A percentile compares a stretch with the other conserved stretches of the same genome.
phyloP scores from a whole-genome alignment of 2,113 vertebrate species.

The Empidonax traillii region DNA sequence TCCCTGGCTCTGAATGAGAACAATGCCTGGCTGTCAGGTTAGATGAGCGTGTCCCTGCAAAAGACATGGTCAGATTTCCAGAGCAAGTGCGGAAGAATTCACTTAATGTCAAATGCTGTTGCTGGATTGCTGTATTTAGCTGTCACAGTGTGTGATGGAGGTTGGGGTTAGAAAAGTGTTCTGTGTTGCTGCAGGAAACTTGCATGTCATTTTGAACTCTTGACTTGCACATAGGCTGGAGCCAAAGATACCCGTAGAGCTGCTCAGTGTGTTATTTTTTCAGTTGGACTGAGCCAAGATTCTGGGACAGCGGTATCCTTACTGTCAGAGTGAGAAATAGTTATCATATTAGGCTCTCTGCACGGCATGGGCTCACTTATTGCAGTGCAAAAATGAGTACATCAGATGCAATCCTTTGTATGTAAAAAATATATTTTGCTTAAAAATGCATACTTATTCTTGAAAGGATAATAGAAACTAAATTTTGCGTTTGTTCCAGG shows the following conservation, averaged over 20 bases:
- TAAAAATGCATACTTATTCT: not conserved
- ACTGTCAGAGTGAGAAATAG: constrained; percentile 55
- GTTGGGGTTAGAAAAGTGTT: constrained; percentile 55
- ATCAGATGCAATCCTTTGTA: not conserved
- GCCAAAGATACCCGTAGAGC: constrained; percentile 28
- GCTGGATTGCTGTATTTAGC: constrained; percentile 46
- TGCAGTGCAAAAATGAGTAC: not conserved
- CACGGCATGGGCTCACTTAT: not conserved
- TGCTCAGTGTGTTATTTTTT: constrained; percentile 30
- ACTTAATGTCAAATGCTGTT: constrained; percentile 35
- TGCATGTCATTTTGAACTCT: constrained; percentile 57
- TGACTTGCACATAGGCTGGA: constrained; percentile 25
- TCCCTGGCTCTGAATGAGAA: constrained; percentile 28
- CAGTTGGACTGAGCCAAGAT: constrained; percentile 48
- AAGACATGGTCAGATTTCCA: not conserved
- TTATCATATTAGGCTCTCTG: constrained; percentile 61
- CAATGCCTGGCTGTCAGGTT: constrained; percentile 58
- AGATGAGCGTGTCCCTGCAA: not conserved
- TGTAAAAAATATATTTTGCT: not conserved
- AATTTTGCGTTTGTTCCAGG: not conserved
- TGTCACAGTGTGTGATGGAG: constrained; percentile 49
- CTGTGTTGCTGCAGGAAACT: constrained; percentile 44
- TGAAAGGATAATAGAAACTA: not conserved
- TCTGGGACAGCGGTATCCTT: constrained; percentile 13
- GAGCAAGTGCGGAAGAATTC: constrained; percentile 6